These are phyloP conservation scores for Chiloscyllium plagiosum DNA, from an alignment of 2,113 vertebrate species.

Conservation along the genomic window DNA sequence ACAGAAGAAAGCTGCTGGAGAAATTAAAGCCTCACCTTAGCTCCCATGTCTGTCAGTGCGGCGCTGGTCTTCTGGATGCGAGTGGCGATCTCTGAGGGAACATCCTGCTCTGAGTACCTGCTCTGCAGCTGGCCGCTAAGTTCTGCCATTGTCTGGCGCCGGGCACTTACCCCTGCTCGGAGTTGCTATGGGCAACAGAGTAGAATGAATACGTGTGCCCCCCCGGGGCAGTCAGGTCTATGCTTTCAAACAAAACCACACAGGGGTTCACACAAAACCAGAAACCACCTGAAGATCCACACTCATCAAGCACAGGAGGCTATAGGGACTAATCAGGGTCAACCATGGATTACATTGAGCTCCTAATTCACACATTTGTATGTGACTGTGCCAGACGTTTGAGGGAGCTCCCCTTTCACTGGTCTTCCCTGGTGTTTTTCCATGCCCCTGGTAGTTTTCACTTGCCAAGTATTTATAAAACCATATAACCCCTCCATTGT, in stretches of 20 bases:
- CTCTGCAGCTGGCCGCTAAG: slow-evolving; percentile 68
- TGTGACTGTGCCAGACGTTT: neutral
- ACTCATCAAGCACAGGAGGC: too few relatives aligned
- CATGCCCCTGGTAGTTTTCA: neutral
- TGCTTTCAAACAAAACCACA: too few relatives aligned
- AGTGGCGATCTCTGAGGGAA: slow-evolving; percentile 66
- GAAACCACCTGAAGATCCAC: neutral
- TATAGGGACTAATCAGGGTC: too few relatives aligned
- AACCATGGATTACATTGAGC: too few relatives aligned
- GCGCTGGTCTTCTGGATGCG: slow-evolving; percentile 66
- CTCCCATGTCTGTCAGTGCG: slow-evolving; percentile 63
- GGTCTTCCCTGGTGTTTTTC: neutral
- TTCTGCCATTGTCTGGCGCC: slow-evolving; percentile 63
- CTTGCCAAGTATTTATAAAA: neutral
- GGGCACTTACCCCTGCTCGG: slow-evolving; percentile 58
- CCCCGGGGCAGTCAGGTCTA: neutral
- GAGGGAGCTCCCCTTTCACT: neutral
- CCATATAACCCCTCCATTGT: neutral
- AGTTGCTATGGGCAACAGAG: slow-evolving; percentile 63
- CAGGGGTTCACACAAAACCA: too few relatives aligned
- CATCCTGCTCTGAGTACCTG: slow-evolving; percentile 70
- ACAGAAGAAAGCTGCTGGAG: neutral
- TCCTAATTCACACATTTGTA: too few relatives aligned
- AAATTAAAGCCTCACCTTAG: slow-evolving; percentile 64
- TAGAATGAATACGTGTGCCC: neutral